Base-by-base conservation (phyloP, 2,888 invertebrate genomes). In the Pollenia angustigena region DNA sequence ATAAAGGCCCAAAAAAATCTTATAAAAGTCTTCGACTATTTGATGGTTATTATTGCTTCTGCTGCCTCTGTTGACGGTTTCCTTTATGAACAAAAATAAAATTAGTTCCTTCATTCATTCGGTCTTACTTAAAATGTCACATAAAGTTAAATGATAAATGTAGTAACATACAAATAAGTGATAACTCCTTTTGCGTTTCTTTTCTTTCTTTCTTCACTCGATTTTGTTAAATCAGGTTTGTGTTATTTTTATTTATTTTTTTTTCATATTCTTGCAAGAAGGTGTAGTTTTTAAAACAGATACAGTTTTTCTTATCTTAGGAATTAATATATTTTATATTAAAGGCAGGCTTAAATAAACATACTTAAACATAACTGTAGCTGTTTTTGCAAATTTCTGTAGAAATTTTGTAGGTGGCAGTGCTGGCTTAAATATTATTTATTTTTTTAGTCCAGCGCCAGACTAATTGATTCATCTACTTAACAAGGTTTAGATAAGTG, bases 71-170 rank as follows among this genome's bases (percentile, higher is more conserved):
- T 69, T 81, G 87, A 84, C 81, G 74, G 79, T 84, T 87, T 84
- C 78, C 78, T 84, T 81, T 60, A 48, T 23, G 44, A 74, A 50
- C 46, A 54, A 71, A 60, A 81, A 78, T 81, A 69, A 87, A 87
- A 84, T 87, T 78, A 84, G 84, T 81, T 87, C 74, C 50, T 80
- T 74, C 44, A 60, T 82, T 62, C 76, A 83, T 78, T 76, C 71
- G 48, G 48, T 75, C 71, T 82, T 84, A 87, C 87, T 87, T 87
- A 87, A 88, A 88, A 91, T 91, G 91, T 91, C 91, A 92, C 91
- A 92, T 91, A 87, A 88, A 91, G 91, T 90, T 90, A 89, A 90
- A 90, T 91, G 91, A 91, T 92, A 91, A 92, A 91, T 91, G 91
- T 90, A 91, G 91, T 91, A 91, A 90, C 91, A 91, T 88, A 90